Percentiles rank a stretch among this genome's conserved stretches.
Conservation (phyloP, 1,140 invertebrate genomes). For the Hypsibius dujardini region DNA sequence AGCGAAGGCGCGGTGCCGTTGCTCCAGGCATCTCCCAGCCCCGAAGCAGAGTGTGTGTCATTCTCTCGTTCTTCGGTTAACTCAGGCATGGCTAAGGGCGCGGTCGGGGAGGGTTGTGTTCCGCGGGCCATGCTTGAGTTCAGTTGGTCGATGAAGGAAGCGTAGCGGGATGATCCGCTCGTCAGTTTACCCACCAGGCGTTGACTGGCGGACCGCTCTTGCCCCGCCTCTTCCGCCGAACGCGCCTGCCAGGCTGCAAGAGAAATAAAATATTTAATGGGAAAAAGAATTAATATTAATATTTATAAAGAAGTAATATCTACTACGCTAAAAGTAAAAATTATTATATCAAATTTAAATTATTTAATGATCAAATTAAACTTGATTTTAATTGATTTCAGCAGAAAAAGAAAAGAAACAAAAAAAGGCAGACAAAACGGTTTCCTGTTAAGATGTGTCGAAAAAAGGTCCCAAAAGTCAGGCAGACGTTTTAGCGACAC, state of each 20-base stretch:
- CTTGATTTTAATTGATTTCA: too few relatives aligned
- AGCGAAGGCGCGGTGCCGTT: not conserved
- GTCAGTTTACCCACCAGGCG: not conserved
- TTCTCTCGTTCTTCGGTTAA: not conserved
- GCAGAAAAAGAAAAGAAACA: too few relatives aligned
- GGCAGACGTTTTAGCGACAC: too few relatives aligned
- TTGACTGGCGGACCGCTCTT: not conserved
- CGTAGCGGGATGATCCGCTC: not conserved
- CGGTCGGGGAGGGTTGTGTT: not conserved
- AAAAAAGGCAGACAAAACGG: too few relatives aligned
- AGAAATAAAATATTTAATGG: not conserved
- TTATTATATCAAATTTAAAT: too few relatives aligned
- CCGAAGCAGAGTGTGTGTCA: not conserved
- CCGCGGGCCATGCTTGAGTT: not conserved
- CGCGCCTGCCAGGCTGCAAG: slow-evolving; percentile 9
- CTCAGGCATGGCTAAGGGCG: slow-evolving; percentile 4
- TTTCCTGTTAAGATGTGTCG: too few relatives aligned
- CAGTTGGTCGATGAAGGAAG: slow-evolving; percentile 13
- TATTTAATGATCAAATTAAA: too few relatives aligned
- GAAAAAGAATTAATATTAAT: too few relatives aligned
- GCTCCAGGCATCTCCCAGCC: not conserved
- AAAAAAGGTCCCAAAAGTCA: too few relatives aligned
- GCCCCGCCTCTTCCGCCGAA: not conserved
- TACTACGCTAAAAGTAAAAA: too few relatives aligned
- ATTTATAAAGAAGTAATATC: too few relatives aligned